Conservation (phyloP, 2,113 vertebrate genomes). For the Oreotragus oreotragus region DNA sequence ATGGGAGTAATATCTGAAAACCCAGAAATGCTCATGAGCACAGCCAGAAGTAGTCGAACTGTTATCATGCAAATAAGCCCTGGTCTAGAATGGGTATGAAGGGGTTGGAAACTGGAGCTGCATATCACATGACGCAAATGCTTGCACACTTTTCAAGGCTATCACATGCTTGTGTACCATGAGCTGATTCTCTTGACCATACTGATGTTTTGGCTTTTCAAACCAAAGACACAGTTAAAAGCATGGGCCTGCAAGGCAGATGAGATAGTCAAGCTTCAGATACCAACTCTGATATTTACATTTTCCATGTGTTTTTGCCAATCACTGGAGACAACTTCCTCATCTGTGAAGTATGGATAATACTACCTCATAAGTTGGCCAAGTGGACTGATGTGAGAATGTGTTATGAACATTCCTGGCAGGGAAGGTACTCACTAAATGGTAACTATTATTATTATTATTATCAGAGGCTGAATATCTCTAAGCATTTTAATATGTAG, state of each 20-base stretch:
- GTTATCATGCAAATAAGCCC: not conserved
- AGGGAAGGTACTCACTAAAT: not conserved
- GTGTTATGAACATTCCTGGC: not conserved
- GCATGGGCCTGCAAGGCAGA: not conserved
- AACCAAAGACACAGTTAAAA: not conserved
- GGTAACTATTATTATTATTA: not conserved
- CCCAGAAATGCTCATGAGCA: not conserved
- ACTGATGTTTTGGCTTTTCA: not conserved
- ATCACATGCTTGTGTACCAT: rapidly evolving
- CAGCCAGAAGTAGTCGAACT: not conserved
- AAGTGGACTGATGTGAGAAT: not conserved
- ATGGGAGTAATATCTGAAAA: not conserved
- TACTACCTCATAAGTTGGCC: not conserved
- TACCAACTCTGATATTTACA: not conserved
- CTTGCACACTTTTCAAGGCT: not conserved
- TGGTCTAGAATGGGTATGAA: not conserved
- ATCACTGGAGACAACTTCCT: not conserved
- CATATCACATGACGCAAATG: not conserved
- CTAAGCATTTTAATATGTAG: not conserved
- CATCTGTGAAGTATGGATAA: not conserved
- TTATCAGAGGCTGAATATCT: not conserved
- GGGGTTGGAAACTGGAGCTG: not conserved
- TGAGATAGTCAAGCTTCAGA: not conserved
- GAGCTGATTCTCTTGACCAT: not conserved
- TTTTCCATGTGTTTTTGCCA: not conserved